Base-by-base conservation (phyloP, 2,113 vertebrate genomes). In the Rhabdornis inornatus region DNA sequence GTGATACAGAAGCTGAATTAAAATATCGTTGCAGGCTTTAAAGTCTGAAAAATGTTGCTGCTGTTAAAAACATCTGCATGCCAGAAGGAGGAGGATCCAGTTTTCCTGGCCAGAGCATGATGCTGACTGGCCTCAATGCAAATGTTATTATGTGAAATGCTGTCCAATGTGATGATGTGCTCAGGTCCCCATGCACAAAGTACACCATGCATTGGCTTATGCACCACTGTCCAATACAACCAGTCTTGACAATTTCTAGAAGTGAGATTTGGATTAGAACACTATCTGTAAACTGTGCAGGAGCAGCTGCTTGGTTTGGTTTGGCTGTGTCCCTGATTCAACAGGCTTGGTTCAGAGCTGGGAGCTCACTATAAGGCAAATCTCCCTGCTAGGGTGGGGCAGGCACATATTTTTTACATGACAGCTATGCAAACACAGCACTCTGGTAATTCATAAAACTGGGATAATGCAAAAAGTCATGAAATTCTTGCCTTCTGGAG, bases 401-500 rank as follows among this genome's bases (percentile, higher is more conserved):
- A 60, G 64, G 44, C 8, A 61, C 83, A 72, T 96, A 90, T 37
- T 94, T 94, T 87, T 56, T 12, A 61, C 28, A 33, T 87, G 79
- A 93, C 33, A 81, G 28, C 61, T 49, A 42, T 6, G 14, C 25
- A 80, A 83, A 75, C 11, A 4, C 75, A 70, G 79, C 44, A 20
- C 39, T 94, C 68, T 35, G 27, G 49, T 90, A 81, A 92, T 87
- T 89, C 49, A 60, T 90, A 53, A 90, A 81, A 23, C 40, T 88
- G 52, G 8, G 30, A 40, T 6, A 3, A 31, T 49, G 39, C 55
- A 66, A 77, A 68, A 63, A 86, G 55, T 42, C 50, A 66, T 66
- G n/a, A 52, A 83, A 81, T 90, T 68, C 71, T 52, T 95, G 22
- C 23, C 28, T 77, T 81, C 88, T 96, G 92, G 90, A 76, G 81